Percentiles rank a stretch among this genome's conserved stretches.
Evolutionary conservation across 2,888 invertebrate species (phyloP).

Genomic region (Parnassius glacialis): DNA sequence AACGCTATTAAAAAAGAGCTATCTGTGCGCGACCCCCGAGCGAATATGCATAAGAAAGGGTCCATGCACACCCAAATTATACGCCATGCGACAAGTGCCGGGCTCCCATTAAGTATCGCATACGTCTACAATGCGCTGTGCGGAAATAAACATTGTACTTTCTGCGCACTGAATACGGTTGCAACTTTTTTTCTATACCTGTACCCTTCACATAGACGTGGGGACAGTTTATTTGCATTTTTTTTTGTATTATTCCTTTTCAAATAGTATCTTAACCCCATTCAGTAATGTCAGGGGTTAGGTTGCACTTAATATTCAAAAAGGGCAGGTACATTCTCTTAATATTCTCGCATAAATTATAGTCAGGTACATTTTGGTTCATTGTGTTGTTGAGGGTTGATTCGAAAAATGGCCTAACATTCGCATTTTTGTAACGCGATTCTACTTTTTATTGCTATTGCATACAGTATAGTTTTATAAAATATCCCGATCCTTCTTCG

Average conservation of each 20-base stretch:
- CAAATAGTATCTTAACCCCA: constrained; percentile 80
- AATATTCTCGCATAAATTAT: constrained; percentile 82
- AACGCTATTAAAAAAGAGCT: constrained; percentile 75
- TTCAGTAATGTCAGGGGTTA: constrained; percentile 81
- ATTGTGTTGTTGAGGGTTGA: constrained; percentile 66
- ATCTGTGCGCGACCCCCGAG: constrained; percentile 70
- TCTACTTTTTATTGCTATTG: constrained; percentile 41
- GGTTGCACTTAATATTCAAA: constrained; percentile 81
- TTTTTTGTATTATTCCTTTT: constrained; percentile 73
- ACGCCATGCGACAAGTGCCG: constrained; percentile 76
- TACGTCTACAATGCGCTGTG: constrained; percentile 36
- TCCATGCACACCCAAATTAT: constrained; percentile 75
- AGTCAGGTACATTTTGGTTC: constrained; percentile 80
- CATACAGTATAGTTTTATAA: constrained; percentile 42
- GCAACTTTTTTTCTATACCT: constrained; percentile 74
- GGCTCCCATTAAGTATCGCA: constrained; percentile 50
- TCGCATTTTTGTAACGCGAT: constrained; percentile 38
- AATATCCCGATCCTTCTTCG: constrained; percentile 42
- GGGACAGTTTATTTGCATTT: constrained; percentile 82
- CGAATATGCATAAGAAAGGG: constrained; percentile 75
- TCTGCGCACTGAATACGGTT: constrained; percentile 50
- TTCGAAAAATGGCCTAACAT: constrained; percentile 48
- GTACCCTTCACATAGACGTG: constrained; percentile 63
- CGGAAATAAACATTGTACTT: constrained; percentile 53
- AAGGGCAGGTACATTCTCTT: constrained; percentile 82